These are phyloP conservation scores for Zhengitettix transpicula DNA, from an alignment of 2,888 invertebrate genomes.

Conservation along the genomic window DNA sequence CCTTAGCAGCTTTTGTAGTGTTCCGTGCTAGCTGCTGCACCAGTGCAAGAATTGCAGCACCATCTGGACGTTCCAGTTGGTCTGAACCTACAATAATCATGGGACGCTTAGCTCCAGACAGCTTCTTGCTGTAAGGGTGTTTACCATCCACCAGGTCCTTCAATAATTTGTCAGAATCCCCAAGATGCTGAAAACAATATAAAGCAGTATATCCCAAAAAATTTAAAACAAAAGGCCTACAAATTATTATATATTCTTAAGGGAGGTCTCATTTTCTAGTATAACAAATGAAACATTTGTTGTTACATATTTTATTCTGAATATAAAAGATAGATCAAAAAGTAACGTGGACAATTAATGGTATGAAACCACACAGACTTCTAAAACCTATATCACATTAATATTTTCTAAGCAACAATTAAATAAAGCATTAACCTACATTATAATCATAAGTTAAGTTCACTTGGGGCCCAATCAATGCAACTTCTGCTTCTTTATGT, in stretches of 20 bases:
- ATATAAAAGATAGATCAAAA: too few species aligned
- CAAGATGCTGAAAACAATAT: slow-evolving; percentile 50
- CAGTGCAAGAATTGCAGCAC: slow-evolving; percentile 55
- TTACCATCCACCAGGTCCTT: slow-evolving; percentile 54
- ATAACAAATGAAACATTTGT: too few species aligned
- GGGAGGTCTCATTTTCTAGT: too few species aligned
- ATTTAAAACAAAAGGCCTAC: too few species aligned
- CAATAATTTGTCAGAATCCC: slow-evolving; percentile 58
- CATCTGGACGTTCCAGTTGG: slow-evolving; percentile 60
- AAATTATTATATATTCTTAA: too few species aligned
- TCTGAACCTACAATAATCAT: slow-evolving; percentile 83
- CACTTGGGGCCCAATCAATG: slow-evolving; percentile 74
- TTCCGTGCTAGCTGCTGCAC: slow-evolving; percentile 50
- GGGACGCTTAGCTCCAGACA: slow-evolving; percentile 70
- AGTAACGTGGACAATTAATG: too few species aligned
- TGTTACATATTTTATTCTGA: too few species aligned
- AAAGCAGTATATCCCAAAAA: not conserved
- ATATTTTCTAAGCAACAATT: not conserved
- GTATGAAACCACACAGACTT: too few species aligned
- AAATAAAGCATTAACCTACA: slow-evolving; percentile 24
- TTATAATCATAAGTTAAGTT: slow-evolving; percentile 87
- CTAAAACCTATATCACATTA: not conserved
- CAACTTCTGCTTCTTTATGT: slow-evolving; percentile 79
- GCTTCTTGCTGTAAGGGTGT: slow-evolving; percentile 48
- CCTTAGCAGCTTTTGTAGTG: not conserved